Evolutionary conservation across 2,113 vertebrate species (phyloP).

Genomic region (Chinchilla lanigera): DNA sequence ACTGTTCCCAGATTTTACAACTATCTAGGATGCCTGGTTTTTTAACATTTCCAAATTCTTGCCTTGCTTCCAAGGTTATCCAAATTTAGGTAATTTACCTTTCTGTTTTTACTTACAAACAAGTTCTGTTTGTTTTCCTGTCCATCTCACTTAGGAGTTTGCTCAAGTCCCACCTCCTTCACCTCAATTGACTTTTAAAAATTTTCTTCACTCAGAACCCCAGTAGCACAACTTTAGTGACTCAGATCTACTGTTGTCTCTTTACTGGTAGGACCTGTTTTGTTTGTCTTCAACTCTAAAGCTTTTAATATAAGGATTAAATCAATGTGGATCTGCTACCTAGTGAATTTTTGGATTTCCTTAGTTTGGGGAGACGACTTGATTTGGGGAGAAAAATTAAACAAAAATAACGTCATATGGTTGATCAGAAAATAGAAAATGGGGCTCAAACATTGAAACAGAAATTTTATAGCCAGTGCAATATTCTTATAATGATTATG

Average conservation of each 20-base stretch:
- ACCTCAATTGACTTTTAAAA: neutral
- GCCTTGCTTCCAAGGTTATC: neutral
- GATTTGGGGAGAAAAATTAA: conserved; percentile 5
- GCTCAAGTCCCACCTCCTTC: neutral
- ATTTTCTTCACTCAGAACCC: neutral
- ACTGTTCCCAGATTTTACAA: neutral
- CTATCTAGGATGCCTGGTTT: neutral
- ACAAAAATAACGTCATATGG: neutral
- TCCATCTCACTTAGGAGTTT: neutral
- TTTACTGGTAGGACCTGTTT: neutral
- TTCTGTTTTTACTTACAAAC: neutral
- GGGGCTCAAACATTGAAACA: neutral
- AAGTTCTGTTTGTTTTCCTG: conserved; percentile 37
- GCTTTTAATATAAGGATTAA: neutral
- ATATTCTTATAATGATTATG: neutral
- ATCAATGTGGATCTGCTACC: neutral
- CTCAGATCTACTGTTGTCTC: neutral
- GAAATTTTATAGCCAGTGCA: neutral
- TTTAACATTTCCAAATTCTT: neutral
- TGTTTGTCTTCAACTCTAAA: neutral
- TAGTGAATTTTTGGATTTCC: neutral
- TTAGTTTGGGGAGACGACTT: neutral
- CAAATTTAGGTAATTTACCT: neutral
- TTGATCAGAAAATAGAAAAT: neutral
- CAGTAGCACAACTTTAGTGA: neutral